Evolutionary conservation across 1,140 invertebrate genomes (phyloP).

Genomic region (Yoshiicerus persimilis): DNA sequence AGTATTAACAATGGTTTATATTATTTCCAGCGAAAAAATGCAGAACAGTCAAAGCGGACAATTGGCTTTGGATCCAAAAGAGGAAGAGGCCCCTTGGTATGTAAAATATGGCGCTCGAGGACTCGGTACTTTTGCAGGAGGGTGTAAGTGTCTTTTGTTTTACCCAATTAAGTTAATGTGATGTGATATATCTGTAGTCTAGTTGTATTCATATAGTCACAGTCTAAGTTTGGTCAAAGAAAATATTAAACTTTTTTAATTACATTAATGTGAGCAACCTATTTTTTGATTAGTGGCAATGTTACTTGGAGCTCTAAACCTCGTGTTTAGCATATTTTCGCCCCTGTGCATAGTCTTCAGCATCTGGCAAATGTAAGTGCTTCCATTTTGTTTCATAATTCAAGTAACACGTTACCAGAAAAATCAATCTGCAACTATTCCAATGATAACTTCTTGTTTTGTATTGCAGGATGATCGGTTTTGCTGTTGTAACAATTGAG

Average conservation of each 20-base stretch:
- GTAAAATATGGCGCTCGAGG: conserved; percentile 75
- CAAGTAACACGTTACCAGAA: too few relatives aligned
- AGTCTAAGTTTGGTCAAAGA: too few relatives aligned
- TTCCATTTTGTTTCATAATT: not conserved
- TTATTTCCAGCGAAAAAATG: not conserved
- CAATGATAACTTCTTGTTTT: conserved; percentile 46
- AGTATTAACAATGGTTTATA: not conserved
- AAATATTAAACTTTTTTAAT: not conserved
- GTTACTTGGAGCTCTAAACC: conserved; percentile 78
- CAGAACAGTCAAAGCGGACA: conserved; percentile 36
- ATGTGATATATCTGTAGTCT: not conserved
- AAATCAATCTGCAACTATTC: not conserved
- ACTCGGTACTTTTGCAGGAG: conserved; percentile 79
- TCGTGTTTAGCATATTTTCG: conserved; percentile 68
- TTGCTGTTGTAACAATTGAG: conserved; percentile 81
- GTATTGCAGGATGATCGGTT: conserved; percentile 69
- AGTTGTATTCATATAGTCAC: too few relatives aligned
- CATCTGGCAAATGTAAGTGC: conserved; percentile 78
- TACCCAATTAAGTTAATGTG: not conserved
- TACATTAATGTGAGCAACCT: too few relatives aligned
- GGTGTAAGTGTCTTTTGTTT: conserved; percentile 63
- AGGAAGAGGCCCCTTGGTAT: conserved; percentile 48
- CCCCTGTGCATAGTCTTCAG: conserved; percentile 71
- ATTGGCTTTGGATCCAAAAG: conserved; percentile 30
- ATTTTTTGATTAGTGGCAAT: conserved; percentile 75